Percentiles rank a stretch among this genome's conserved stretches.
Conservation (phyloP, 2,113 vertebrate genomes). For the Prionailurus viverrinus region DNA sequence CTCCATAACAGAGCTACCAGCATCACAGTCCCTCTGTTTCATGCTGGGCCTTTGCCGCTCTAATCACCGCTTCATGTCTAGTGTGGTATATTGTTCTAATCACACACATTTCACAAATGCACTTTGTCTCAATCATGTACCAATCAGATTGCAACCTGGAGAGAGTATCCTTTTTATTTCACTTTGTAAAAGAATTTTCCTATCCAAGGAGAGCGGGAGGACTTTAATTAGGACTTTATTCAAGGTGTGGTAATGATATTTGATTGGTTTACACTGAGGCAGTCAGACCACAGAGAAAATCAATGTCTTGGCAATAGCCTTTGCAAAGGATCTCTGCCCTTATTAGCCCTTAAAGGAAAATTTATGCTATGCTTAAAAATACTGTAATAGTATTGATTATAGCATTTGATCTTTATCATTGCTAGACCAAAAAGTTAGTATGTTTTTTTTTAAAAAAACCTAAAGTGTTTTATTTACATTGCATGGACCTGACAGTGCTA, state of each 20-base stretch:
- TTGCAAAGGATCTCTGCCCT: background rate
- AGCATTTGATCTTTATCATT: background rate
- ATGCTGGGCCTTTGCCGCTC: background rate
- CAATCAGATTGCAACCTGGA: background rate
- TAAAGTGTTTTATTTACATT: background rate
- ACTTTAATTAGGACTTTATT: constrained; percentile 18
- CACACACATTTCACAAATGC: constrained; percentile 11
- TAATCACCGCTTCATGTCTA: background rate
- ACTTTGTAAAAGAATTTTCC: background rate
- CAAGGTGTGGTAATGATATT: background rate
- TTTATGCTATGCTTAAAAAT: background rate
- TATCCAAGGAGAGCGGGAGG: background rate
- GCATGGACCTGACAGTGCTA: background rate
- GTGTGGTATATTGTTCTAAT: background rate
- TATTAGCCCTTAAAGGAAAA: background rate
- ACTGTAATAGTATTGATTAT: background rate
- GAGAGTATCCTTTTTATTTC: background rate
- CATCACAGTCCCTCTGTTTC: background rate
- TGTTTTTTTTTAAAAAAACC: background rate
- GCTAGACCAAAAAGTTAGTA: background rate
- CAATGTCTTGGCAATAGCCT: background rate
- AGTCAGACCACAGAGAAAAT: constrained; percentile 4
- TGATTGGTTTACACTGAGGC: background rate
- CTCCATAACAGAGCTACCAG: background rate
- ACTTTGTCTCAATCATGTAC: background rate